phyloP scores from a whole-genome alignment of 2,888 invertebrate genomes.

The Agrotis puta region DNA sequence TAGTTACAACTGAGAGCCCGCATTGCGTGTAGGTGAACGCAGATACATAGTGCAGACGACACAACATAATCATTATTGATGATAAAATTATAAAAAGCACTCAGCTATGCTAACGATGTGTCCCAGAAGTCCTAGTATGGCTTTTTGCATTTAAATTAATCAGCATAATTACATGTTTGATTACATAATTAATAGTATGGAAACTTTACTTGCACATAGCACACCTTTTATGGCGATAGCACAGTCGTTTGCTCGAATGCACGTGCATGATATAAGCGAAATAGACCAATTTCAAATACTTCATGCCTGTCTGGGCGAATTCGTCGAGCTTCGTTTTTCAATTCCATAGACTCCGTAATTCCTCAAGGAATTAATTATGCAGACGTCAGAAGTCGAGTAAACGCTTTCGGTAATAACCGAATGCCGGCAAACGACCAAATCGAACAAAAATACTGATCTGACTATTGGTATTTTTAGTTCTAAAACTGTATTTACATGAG shows the following conservation, averaged over 20 bases:
- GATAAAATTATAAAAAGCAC: constrained; percentile 13
- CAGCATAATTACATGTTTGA: neutral
- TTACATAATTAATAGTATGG: constrained; percentile 8
- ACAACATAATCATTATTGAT: constrained; percentile 14
- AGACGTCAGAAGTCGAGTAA: neutral
- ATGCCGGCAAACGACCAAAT: neutral
- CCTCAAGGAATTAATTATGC: neutral
- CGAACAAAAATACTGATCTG: no score
- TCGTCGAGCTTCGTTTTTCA: neutral
- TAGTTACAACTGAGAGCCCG: neutral
- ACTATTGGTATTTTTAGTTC: neutral
- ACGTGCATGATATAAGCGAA: no score
- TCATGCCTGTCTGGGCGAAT: neutral
- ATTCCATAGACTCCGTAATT: neutral
- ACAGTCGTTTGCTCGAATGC: neutral
- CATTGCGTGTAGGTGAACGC: neutral
- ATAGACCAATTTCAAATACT: neutral
- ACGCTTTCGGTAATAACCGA: neutral
- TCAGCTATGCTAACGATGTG: constrained; percentile 28
- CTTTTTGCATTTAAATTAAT: constrained; percentile 9
- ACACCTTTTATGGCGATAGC: neutral
- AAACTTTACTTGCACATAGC: constrained; percentile 21
- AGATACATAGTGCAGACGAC: neutral
- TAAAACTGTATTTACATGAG: constrained; percentile 2
- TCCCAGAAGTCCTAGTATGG: constrained; percentile 16